Conservation (phyloP, 2,113 vertebrate species). For the Athene cunicularia region DNA sequence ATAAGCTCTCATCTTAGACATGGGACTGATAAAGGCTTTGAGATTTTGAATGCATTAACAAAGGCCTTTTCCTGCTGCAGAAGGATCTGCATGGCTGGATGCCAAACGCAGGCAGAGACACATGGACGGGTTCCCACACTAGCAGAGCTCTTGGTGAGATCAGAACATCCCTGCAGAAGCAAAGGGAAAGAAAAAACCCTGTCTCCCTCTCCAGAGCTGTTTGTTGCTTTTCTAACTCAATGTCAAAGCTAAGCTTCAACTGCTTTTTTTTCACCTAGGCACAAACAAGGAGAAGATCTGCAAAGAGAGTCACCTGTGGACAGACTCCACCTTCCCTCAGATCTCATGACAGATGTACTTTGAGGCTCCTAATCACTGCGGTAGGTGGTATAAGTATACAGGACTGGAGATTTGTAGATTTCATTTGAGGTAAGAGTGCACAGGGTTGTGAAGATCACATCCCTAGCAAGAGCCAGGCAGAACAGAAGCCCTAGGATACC, state of each 20-base stretch:
- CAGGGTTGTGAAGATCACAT: neutral
- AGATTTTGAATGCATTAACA: neutral
- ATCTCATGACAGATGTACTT: neutral
- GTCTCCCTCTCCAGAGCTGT: neutral
- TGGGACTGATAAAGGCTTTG: neutral
- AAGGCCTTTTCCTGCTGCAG: neutral
- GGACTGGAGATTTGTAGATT: neutral
- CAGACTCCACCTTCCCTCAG: neutral
- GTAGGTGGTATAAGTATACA: neutral
- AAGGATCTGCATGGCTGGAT: rapidly evolving
- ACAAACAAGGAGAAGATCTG: neutral
- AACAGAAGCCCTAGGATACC: neutral
- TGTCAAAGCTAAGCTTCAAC: neutral
- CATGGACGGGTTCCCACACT: neutral
- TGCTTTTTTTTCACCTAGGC: neutral
- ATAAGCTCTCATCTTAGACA: neutral
- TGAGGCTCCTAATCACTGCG: neutral
- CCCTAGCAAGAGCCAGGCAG: neutral
- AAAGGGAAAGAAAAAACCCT: neutral
- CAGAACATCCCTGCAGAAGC: neutral
- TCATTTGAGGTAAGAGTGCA: neutral
- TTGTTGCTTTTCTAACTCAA: neutral
- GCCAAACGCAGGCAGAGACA: neutral
- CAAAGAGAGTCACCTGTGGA: neutral
- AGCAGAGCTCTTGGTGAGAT: neutral